Evolutionary conservation across 2,113 vertebrate genomes (phyloP), one percentile per base, ranked within the genome.

Genomic region (Podiceps cristatus): DNA sequence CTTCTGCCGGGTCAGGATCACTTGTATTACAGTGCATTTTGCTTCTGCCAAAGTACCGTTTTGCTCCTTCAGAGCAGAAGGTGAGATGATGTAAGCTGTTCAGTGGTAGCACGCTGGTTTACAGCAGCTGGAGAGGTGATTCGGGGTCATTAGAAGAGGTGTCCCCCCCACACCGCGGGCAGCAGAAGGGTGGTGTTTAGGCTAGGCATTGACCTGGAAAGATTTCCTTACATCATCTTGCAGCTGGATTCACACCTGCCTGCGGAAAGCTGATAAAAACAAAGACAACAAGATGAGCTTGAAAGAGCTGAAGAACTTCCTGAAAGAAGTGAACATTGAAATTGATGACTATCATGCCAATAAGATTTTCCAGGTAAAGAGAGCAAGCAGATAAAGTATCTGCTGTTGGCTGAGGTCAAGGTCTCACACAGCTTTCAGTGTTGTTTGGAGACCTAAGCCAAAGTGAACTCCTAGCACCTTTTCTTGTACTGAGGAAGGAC

Each of bases 241-340:
- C 95, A 99, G 99, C 98, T 99, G 99, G 99, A 99, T 99, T 73
- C 98, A 99, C 83, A 98, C 98, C 74, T 99, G 99, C 96, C 98
- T 99, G 97, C 85, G 98, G 18, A 99, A 99, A 95, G 99, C 99
- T 23, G 99, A 99, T 97, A 99, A 99, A 92, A 99, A 99, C 82
- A 97, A 98, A 8, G 99, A 99, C 98, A 99, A 99, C 97, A 99
- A 98, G 97, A 99, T 99, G 99, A 98, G 95, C 75, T 98, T 99
- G 89, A 99, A 99, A 90, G 99, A 99, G 95, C 95, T 99, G 76
- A 99, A 99, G 96, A 88, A 98, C 90, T 99, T 99, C 94, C 96
- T 99, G 96, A 98, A 98, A 69, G 98, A 99, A 95, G 98, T 99
- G 80, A 99, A 99, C 91, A 95, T 99, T 12, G 98, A 99, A 63